These are phyloP conservation scores for Actinemys pallida DNA, from an alignment of 2,113 vertebrate genomes.

Conservation along the genomic window DNA sequence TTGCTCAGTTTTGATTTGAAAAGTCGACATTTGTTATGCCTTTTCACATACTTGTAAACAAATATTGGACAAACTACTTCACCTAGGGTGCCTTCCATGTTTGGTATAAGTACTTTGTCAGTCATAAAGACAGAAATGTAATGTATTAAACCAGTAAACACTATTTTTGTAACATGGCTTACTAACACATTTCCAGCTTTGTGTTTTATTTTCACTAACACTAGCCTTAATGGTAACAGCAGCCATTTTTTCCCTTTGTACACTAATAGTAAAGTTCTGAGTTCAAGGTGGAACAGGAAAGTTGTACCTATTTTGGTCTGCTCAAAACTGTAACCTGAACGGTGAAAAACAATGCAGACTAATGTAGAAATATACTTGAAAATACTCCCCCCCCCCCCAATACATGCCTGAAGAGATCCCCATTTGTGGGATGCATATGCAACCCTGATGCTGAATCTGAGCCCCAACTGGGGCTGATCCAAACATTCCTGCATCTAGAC, in stretches of 20 bases:
- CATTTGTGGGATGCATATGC: background rate
- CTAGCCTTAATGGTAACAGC: slow-evolving; percentile 12
- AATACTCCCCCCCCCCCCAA: background rate
- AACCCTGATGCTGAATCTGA: background rate
- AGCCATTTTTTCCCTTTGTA: slow-evolving; percentile 17
- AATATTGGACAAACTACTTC: slow-evolving; percentile 75
- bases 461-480: background rate
- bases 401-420: background rate
- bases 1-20: slow-evolving; percentile 49
- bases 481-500: background rate
- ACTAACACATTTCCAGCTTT: slow-evolving; percentile 48
- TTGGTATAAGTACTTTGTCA: slow-evolving; percentile 70
- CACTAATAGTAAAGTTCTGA: background rate
- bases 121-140: slow-evolving; percentile 71
- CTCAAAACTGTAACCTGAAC: background rate
- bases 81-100: slow-evolving; percentile 84
- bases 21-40: slow-evolving; percentile 62
- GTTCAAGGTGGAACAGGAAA: background rate
- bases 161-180: slow-evolving; percentile 80
- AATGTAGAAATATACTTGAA: background rate
- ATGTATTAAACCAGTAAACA: slow-evolving; percentile 73
- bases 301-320: background rate
- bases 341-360: background rate
- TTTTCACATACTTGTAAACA: slow-evolving; percentile 72
- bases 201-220: slow-evolving; percentile 57